A percentile compares a stretch with the other conserved stretches of the same genome.
Conservation (phyloP, 1,140 invertebrate species). For the Cataglyphis hispanica region DNA sequence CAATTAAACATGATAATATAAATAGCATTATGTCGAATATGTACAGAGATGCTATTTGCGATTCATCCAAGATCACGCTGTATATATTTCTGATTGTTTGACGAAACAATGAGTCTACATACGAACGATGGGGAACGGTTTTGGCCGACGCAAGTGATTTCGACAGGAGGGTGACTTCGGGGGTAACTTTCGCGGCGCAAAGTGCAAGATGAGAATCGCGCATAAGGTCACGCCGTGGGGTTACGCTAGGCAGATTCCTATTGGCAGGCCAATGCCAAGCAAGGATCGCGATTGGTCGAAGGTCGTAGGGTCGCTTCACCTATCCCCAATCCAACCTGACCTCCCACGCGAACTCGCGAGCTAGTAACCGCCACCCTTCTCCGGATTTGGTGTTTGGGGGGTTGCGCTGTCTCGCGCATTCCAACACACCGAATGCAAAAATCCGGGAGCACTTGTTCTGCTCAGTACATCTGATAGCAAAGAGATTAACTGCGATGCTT, state of each 20-base stretch:
- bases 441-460: slow-evolving; percentile 4
- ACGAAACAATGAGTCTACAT: background rate
- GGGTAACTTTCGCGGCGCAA: slow-evolving; percentile 75
- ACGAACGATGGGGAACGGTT: background rate
- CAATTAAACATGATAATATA: slow-evolving; percentile 9
- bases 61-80: background rate
- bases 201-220: slow-evolving; percentile 79
- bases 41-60: background rate
- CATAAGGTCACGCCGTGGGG: slow-evolving; percentile 72
- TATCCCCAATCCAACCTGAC: slow-evolving; percentile 82
- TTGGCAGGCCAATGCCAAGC: slow-evolving; percentile 80
- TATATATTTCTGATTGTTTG: slow-evolving; percentile 2
- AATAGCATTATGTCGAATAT: background rate
- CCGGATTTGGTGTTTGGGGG: slow-evolving; percentile 40
- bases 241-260: slow-evolving; percentile 76
- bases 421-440: slow-evolving; percentile 14
- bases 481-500: background rate
- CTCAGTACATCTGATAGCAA: slow-evolving; percentile 18
- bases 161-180: slow-evolving; percentile 18
- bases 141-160: slow-evolving; percentile 24
- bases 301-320: slow-evolving; percentile 84
- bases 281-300: slow-evolving; percentile 82
- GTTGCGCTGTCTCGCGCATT: slow-evolving; percentile 9
- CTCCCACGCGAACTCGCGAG: slow-evolving; percentile 83
- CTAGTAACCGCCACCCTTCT: slow-evolving; percentile 75